These are phyloP conservation scores for Hypomesus transpacificus DNA, from an alignment of 2,113 vertebrate species.

Conservation along the genomic window DNA sequence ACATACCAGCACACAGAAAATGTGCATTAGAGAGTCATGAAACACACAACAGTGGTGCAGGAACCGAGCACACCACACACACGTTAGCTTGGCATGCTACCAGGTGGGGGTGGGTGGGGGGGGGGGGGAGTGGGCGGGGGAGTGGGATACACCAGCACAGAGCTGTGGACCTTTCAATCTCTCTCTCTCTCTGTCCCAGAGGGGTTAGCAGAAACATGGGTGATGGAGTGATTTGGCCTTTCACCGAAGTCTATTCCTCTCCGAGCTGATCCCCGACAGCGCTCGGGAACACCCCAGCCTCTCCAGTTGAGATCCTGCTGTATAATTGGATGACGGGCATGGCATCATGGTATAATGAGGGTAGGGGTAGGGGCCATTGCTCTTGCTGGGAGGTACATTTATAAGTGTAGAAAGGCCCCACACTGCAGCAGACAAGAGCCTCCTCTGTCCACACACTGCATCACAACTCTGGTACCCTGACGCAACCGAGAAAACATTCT, in stretches of 20 bases:
- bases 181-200: background rate
- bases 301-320: background rate
- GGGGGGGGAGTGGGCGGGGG: too few species aligned
- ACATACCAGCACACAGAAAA: background rate
- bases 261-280: background rate
- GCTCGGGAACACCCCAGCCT: background rate
- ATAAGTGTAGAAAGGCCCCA: too few species aligned
- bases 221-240: constrained; percentile 4
- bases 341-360: background rate
- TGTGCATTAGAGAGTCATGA: too few species aligned
- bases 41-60: background rate
- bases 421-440: too few species aligned
- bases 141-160: background rate
- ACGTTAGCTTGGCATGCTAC: background rate
- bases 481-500: too few species aligned
- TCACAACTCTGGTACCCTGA: too few species aligned
- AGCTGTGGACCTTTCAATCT: background rate
- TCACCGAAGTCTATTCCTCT: background rate
- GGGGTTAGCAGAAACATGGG: background rate
- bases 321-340: constrained; percentile 5
- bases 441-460: too few species aligned
- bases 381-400: too few species aligned
- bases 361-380: background rate
- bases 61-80: background rate
- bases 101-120: background rate